Evolutionary conservation across 1,140 invertebrate genomes (phyloP).

Genomic region (Diplogasteroides magnus): DNA sequence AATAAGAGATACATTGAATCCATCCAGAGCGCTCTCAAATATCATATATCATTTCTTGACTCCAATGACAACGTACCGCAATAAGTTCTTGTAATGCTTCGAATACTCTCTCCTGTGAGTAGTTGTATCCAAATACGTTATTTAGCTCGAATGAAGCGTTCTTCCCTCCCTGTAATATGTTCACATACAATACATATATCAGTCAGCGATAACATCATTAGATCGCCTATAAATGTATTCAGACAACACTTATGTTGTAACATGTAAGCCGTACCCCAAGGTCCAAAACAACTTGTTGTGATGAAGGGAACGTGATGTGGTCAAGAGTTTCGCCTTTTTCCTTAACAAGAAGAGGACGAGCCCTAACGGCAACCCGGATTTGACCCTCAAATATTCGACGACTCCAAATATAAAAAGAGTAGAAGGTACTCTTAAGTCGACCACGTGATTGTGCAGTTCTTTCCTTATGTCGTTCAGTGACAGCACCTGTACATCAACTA

Average conservation of each 20-base stretch:
- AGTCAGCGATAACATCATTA: no score
- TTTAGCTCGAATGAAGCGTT: constrained; percentile 12
- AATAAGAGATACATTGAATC: constrained; percentile 85
- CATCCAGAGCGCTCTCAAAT: constrained; percentile 65
- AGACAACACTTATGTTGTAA: no score
- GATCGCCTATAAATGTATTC: no score
- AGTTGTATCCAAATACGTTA: constrained; percentile 24
- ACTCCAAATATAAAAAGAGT: background rate
- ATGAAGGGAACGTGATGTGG: constrained; percentile 15
- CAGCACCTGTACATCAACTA: constrained; percentile 8
- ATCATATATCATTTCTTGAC: background rate
- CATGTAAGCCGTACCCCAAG: no score
- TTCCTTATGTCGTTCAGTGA: constrained; percentile 3
- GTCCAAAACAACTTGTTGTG: no score
- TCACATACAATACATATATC: no score
- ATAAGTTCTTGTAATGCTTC: constrained; percentile 28
- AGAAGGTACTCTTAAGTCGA: constrained; percentile 26
- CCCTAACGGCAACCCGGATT: constrained; percentile 26
- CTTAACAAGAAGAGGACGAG: constrained; percentile 21
- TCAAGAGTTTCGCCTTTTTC: constrained; percentile 6
- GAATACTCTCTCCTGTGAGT: constrained; percentile 21
- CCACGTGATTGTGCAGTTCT: constrained; percentile 33
- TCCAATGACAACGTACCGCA: constrained; percentile 2
- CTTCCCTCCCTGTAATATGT: constrained; percentile 13
- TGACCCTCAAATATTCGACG: constrained; percentile 15